These are phyloP conservation scores for Nephotettix cincticeps DNA, from an alignment of 1,140 invertebrate species.

Conservation along the genomic window DNA sequence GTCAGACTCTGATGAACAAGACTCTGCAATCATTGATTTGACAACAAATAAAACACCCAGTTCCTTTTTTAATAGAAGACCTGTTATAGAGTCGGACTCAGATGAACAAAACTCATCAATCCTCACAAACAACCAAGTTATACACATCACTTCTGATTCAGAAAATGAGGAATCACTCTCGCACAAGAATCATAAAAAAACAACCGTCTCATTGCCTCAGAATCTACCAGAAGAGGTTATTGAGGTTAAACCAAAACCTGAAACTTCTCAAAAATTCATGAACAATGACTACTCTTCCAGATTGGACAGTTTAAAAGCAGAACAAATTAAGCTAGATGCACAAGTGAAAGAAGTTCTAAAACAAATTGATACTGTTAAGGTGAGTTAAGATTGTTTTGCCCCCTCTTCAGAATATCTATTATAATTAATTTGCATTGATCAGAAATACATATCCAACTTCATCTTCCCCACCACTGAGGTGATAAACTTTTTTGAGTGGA, in stretches of 20 bases:
- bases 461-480: not conserved
- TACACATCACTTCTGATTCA: not conserved
- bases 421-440: not conserved
- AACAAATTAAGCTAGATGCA: not conserved
- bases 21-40: too few species aligned
- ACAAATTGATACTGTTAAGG: not conserved
- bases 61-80: too few species aligned
- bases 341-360: not conserved
- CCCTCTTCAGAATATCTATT: not conserved
- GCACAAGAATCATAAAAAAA: not conserved
- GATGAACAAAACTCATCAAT: not conserved
- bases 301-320: constrained; percentile 1
- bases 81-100: too few species aligned
- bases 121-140: not conserved
- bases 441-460: not conserved
- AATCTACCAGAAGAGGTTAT: not conserved
- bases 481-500: not conserved
- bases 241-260: not conserved
- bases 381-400: not conserved
- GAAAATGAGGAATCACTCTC: not conserved
- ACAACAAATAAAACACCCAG: too few species aligned
- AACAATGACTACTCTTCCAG: not conserved
- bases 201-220: not conserved
- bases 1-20: too few species aligned
- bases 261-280: not conserved